These are phyloP conservation scores for Catharus minimus DNA, from an alignment of 2,113 vertebrate genomes.

Conservation along the genomic window DNA sequence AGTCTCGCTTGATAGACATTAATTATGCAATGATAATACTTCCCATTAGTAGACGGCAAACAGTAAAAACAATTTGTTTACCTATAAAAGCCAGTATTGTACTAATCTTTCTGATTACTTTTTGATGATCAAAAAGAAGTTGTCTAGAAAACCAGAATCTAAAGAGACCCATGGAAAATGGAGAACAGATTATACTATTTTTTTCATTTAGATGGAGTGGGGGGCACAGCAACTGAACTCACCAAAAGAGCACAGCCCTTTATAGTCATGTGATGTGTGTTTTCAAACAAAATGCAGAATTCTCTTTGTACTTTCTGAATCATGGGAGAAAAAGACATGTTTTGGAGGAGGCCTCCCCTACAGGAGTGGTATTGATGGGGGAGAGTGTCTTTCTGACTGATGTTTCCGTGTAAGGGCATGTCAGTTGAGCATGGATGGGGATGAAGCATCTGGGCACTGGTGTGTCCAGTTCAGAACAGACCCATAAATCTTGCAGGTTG, in stretches of 20 bases:
- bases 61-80: neutral
- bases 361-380: accelerated
- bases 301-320: neutral
- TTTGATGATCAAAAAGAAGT: neutral
- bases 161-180: neutral
- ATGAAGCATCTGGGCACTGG: neutral
- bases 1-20: neutral
- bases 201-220: neutral
- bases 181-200: neutral
- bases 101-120: neutral
- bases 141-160: neutral
- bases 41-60: neutral
- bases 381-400: neutral
- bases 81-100: neutral
- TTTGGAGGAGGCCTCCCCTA: neutral
- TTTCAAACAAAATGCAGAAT: neutral
- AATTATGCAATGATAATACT: neutral
- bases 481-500: neutral
- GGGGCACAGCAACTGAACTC: neutral
- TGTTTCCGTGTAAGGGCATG: accelerated
- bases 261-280: neutral
- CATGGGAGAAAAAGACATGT: accelerated
- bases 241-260: neutral
- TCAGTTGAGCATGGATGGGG: neutral
- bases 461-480: neutral